phyloP scores from a whole-genome alignment of 2,113 vertebrate species.

The Lutjanus erythropterus region DNA sequence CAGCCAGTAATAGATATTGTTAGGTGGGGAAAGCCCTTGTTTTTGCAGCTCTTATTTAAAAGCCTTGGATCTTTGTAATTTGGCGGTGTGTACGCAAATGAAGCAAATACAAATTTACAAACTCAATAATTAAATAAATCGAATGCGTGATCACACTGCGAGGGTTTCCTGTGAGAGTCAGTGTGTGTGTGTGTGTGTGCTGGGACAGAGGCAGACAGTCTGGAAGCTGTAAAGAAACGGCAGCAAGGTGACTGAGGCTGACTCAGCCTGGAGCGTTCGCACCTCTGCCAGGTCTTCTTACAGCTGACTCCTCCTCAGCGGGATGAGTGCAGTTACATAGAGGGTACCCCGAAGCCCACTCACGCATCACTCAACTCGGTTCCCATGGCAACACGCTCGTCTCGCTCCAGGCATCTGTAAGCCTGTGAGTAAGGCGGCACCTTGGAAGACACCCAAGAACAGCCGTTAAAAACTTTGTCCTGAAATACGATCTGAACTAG shows the following conservation, averaged over 20 bases:
- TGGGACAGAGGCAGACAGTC: slow-evolving; percentile 12
- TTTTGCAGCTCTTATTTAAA: too few species aligned
- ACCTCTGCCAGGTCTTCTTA: slow-evolving; percentile 45
- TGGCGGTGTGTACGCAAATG: background rate
- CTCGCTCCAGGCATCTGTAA: slow-evolving; percentile 51
- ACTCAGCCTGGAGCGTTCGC: slow-evolving; percentile 48
- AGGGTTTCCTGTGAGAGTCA: slow-evolving; percentile 28
- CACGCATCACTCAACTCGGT: slow-evolving; percentile 47
- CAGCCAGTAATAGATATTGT: too few species aligned
- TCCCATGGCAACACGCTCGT: slow-evolving; percentile 64
- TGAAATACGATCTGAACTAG: background rate
- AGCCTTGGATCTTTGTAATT: background rate
- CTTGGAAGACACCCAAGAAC: slow-evolving; percentile 46
- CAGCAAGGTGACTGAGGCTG: slow-evolving; percentile 43
- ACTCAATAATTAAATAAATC: background rate
- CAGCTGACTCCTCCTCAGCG: slow-evolving; percentile 40
- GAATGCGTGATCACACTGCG: background rate
- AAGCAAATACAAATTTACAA: background rate
- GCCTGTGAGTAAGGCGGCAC: slow-evolving; percentile 35
- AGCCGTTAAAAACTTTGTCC: slow-evolving; percentile 43
- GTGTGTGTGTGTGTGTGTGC: slow-evolving; percentile 3
- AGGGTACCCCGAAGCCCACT: slow-evolving; percentile 61
- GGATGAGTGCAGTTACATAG: slow-evolving; percentile 38
- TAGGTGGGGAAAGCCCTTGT: too few species aligned
- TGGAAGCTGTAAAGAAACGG: slow-evolving; percentile 27